A percentile compares a stretch with the other conserved stretches of the same genome.
These are phyloP conservation scores for Cisticola juncidis DNA, from an alignment of 2,113 vertebrate species.

Conservation along the genomic window DNA sequence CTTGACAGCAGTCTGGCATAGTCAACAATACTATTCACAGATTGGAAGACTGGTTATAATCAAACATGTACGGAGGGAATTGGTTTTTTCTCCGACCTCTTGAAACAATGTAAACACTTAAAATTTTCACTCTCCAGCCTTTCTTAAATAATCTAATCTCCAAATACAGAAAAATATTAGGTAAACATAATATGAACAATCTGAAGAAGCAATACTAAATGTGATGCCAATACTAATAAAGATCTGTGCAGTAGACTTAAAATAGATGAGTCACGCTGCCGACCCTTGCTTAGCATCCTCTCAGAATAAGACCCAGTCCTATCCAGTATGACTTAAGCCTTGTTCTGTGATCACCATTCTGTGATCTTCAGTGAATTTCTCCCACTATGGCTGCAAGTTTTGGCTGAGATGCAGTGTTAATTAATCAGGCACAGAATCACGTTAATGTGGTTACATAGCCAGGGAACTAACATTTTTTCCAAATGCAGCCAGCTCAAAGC, in stretches of 20 bases:
- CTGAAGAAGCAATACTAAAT: neutral
- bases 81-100: neutral
- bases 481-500: neutral
- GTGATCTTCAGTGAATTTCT: neutral
- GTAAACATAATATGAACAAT: neutral
- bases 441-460: neutral
- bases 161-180: neutral
- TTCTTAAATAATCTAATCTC: slow-evolving; percentile 1
- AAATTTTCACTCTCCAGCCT: neutral
- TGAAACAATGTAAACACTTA: slow-evolving; percentile 52
- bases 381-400: neutral
- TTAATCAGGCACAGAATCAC: neutral
- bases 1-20: slow-evolving; percentile 70
- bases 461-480: neutral
- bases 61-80: slow-evolving; percentile 26
- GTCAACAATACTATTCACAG: slow-evolving; percentile 50
- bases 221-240: neutral
- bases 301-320: neutral
- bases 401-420: neutral
- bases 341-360: neutral
- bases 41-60: slow-evolving; percentile 60
- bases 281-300: neutral
- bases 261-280: neutral
- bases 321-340: neutral
- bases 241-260: neutral